A percentile compares a stretch with the other conserved stretches of the same genome.
These are phyloP conservation scores for Schizotus pectinicornis DNA, from an alignment of 2,888 invertebrate genomes.

Conservation along the genomic window DNA sequence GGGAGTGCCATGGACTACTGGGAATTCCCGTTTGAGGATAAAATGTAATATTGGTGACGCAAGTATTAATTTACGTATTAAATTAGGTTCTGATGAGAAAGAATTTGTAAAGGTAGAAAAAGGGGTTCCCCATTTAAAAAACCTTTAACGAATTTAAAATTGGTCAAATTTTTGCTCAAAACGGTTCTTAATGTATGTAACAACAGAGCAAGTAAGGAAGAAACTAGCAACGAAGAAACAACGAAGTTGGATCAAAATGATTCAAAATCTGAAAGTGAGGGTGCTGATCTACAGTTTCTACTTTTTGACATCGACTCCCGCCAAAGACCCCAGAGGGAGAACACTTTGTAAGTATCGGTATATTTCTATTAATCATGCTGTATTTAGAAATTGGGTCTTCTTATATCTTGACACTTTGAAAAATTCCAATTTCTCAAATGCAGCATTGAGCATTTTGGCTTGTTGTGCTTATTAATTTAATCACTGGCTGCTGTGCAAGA, in stretches of 20 bases:
- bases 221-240: slow-evolving; percentile 1
- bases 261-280: slow-evolving; percentile 8
- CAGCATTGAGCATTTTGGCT: too few relatives aligned
- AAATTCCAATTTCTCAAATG: too few relatives aligned
- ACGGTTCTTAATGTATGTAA: not conserved
- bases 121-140: too few relatives aligned
- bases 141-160: too few relatives aligned
- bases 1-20: not conserved
- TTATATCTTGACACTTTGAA: too few relatives aligned
- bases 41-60: slow-evolving; percentile 1
- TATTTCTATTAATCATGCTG: not conserved
- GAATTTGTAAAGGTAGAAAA: too few relatives aligned
- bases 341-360: slow-evolving; percentile 47
- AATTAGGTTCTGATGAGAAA: too few relatives aligned
- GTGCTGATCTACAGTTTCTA: slow-evolving; percentile 39
- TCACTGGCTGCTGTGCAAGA: too few relatives aligned
- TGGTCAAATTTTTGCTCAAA: not conserved
- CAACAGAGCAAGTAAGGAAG: slow-evolving; percentile 13
- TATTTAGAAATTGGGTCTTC: too few relatives aligned
- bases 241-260: slow-evolving; percentile 3
- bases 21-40: not conserved
- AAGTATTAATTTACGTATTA: not conserved
- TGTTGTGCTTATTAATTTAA: too few relatives aligned
- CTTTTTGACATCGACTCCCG: slow-evolving; percentile 40
- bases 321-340: slow-evolving; percentile 38